Percentiles rank a stretch among this genome's conserved stretches.
phyloP scores from a whole-genome alignment of 2,113 vertebrate genomes.

The Corydoras sp. region DNA sequence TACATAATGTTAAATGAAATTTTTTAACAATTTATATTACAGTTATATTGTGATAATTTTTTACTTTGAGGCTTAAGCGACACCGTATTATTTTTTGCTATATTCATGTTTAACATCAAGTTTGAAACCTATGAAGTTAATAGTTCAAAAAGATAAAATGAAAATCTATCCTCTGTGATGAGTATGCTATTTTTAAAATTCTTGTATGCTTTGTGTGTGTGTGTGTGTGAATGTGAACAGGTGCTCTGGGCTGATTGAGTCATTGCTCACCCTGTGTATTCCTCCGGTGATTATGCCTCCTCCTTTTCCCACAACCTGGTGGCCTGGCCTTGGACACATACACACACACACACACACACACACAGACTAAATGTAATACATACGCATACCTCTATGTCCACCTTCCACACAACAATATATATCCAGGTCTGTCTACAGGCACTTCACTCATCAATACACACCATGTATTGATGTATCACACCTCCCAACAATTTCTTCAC shows the following conservation, averaged over 20 bases:
- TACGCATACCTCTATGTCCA: background rate
- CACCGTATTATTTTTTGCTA: no score
- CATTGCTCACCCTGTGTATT: slow-evolving; percentile 51
- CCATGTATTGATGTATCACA: no score
- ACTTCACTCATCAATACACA: no score
- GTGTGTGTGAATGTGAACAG: slow-evolving; percentile 26
- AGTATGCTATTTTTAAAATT: background rate
- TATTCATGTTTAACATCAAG: no score
- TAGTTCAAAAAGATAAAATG: no score
- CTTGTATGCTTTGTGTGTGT: slow-evolving; percentile 22
- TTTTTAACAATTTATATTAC: no score
- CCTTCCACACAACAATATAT: background rate
- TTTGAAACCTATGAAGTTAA: no score
- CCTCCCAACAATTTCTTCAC: no score
- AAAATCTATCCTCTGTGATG: no score
- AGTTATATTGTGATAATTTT: no score
- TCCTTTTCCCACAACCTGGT: slow-evolving; percentile 62
- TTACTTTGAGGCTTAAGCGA: no score
- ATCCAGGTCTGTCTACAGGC: background rate
- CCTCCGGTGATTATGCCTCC: slow-evolving; percentile 53
- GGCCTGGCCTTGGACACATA: slow-evolving; percentile 37
- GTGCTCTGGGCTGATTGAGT: slow-evolving; percentile 59
- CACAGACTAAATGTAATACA: slow-evolving; percentile 18
- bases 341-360: slow-evolving; percentile 13
- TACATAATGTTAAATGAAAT: no score